These are phyloP conservation scores for Tiliacea citrago DNA, from an alignment of 2,888 invertebrate genomes.

Conservation along the genomic window DNA sequence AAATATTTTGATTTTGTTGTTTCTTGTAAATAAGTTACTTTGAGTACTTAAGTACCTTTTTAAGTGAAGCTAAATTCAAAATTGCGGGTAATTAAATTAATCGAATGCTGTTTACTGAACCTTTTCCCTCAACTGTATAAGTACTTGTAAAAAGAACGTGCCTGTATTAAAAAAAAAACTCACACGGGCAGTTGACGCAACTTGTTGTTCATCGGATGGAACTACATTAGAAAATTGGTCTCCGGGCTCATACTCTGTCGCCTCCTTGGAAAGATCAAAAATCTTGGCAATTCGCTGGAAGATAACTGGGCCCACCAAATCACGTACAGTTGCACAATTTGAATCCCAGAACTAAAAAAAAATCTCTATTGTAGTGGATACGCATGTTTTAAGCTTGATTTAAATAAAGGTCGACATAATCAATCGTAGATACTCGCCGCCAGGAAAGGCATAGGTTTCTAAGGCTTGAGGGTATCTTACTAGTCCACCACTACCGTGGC, in stretches of 20 bases:
- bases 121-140: background rate
- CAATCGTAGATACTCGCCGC: background rate
- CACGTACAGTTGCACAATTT: slow-evolving; percentile 77
- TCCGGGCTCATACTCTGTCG: slow-evolving; percentile 71
- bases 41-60: background rate
- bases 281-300: slow-evolving; percentile 82
- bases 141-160: background rate
- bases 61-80: background rate
- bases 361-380: background rate
- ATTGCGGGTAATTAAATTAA: background rate
- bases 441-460: background rate
- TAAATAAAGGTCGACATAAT: background rate
- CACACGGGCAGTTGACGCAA: slow-evolving; percentile 33
- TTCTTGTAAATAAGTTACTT: background rate
- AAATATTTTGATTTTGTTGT: no score
- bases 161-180: background rate
- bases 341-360: slow-evolving; percentile 84
- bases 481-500: background rate
- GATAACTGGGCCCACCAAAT: slow-evolving; percentile 80
- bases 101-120: background rate
- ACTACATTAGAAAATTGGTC: slow-evolving; percentile 68
- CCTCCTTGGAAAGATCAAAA: slow-evolving; percentile 77
- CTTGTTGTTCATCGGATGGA: slow-evolving; percentile 78
- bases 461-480: background rate
- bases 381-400: background rate